Conservation (phyloP, 2,113 vertebrate genomes). For the Platysternon megacephalum region DNA sequence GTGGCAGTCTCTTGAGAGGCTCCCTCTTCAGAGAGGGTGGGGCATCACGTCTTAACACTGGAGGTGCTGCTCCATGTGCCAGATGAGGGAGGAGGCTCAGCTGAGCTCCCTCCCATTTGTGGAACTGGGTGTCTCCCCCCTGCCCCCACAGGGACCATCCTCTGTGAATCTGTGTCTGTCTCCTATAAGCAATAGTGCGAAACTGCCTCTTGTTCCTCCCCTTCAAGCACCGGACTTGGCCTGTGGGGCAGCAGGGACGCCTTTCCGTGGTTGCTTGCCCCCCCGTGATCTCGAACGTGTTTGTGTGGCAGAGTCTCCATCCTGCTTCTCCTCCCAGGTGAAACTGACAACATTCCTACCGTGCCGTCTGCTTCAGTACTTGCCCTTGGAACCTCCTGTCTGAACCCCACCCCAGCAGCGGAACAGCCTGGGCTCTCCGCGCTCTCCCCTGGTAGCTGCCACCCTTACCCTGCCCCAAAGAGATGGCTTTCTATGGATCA, state of each 20-base stretch:
- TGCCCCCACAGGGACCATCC: neutral
- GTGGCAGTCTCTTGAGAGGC: neutral
- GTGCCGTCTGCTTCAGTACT: neutral
- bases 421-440: neutral
- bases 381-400: neutral
- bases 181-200: constrained; percentile 5
- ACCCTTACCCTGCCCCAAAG: neutral
- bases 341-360: neutral
- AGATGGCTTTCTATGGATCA: fast-evolving
- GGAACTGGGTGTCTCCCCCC: neutral
- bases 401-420: neutral
- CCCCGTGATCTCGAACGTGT: neutral
- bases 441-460: neutral
- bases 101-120: neutral
- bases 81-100: neutral
- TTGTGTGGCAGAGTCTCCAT: neutral
- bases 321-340: neutral
- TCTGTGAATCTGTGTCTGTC: neutral
- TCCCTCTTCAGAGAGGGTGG: neutral
- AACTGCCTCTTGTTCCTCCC: neutral
- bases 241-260: neutral
- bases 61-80: constrained; percentile 19
- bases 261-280: neutral
- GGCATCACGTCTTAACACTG: neutral
- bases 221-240: neutral